Conservation (phyloP, 2,797 vertebrate species). For the Leptodactylus fallax region DNA sequence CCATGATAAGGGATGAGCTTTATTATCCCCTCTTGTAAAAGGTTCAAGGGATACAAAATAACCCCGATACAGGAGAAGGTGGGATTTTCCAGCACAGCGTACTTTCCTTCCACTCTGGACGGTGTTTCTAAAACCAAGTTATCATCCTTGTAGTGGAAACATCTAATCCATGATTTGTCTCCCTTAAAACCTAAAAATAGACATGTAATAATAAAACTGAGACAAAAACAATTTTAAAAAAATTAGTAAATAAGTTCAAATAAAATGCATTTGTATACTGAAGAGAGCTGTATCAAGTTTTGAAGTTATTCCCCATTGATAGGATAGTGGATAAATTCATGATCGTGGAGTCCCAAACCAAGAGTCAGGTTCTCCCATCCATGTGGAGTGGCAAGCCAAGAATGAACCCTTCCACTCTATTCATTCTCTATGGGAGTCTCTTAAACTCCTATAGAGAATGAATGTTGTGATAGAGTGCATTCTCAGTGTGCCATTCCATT, state of each 20-base stretch:
- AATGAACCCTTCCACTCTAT: too few species aligned
- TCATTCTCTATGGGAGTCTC: too few species aligned
- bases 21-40: not conserved
- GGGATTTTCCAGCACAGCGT: slow-evolving; percentile 8
- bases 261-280: too few species aligned
- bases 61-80: not conserved
- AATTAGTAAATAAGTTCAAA: not conserved
- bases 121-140: not conserved
- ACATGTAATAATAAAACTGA: not conserved
- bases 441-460: too few species aligned
- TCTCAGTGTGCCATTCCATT: too few species aligned
- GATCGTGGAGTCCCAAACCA: too few species aligned
- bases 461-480: too few species aligned
- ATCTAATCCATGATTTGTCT: not conserved
- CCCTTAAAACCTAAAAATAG: not conserved
- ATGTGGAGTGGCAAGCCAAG: too few species aligned
- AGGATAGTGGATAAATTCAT: too few species aligned
- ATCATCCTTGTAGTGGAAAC: slow-evolving; percentile 6
- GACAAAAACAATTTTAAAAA: not conserved
- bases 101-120: not conserved
- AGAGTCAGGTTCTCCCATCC: too few species aligned
- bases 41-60: not conserved
- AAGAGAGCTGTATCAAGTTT: too few species aligned
- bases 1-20: not conserved
- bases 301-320: too few species aligned